phyloP scores from a whole-genome alignment of 1,140 invertebrate genomes.

The Drosophila azteca region DNA sequence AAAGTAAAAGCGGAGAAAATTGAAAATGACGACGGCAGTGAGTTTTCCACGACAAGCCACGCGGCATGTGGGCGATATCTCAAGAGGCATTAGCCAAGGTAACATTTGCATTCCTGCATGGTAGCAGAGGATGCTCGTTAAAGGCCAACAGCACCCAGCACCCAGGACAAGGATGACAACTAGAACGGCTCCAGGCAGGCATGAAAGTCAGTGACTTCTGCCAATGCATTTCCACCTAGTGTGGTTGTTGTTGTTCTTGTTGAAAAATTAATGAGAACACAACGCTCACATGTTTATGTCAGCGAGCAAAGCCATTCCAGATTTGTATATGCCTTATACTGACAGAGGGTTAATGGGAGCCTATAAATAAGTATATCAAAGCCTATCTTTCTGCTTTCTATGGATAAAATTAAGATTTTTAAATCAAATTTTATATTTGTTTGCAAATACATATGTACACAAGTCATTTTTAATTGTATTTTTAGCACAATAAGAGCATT shows the following conservation, averaged over 20 bases:
- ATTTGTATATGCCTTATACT: neutral
- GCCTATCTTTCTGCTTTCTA: too few relatives aligned
- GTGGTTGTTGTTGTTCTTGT: constrained; percentile 32
- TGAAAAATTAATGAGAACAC: constrained; percentile 71
- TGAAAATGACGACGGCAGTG: neutral
- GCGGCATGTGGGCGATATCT: constrained; percentile 64
- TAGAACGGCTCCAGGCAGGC: constrained; percentile 45
- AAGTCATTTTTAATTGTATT: neutral
- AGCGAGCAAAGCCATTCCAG: constrained; percentile 39
- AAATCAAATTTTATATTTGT: neutral
- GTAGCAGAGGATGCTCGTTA: constrained; percentile 58
- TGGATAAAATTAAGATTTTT: neutral
- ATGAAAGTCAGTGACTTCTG: constrained; percentile 41
- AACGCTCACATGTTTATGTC: constrained; percentile 59
- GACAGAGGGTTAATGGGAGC: neutral
- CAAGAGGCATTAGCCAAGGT: constrained; percentile 38
- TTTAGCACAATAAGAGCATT: constrained; percentile 5
- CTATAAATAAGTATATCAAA: too few relatives aligned
- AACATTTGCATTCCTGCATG: constrained; percentile 37
- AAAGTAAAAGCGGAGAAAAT: constrained; percentile 26
- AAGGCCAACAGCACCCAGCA: constrained; percentile 52
- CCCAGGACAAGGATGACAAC: constrained; percentile 22
- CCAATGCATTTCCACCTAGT: constrained; percentile 5
- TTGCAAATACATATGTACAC: too few relatives aligned
- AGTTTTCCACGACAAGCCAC: constrained; percentile 3